These are phyloP conservation scores for Acanthosepion lycidas DNA, from an alignment of 2,888 invertebrate genomes.

Conservation along the genomic window DNA sequence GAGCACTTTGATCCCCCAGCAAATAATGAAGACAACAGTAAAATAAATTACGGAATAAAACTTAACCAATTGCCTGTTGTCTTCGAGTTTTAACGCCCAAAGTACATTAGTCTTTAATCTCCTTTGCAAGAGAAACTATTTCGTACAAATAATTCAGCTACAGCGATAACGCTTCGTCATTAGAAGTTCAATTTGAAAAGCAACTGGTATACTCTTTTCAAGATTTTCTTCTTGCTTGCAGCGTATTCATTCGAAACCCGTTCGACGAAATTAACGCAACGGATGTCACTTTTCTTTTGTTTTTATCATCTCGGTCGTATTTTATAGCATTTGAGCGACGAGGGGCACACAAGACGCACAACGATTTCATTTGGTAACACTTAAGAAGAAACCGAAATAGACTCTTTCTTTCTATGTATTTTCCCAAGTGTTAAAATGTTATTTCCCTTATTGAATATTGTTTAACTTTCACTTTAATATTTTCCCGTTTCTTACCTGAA, in stretches of 20 bases:
- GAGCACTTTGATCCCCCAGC: background rate
- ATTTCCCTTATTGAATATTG: no score
- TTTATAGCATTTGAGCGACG: background rate
- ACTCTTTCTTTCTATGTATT: background rate
- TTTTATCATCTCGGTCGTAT: background rate
- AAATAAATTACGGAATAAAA: background rate
- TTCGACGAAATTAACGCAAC: background rate
- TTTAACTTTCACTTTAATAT: no score
- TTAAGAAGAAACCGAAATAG: background rate
- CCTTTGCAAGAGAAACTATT: background rate
- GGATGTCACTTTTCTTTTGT: background rate
- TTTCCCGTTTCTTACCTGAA: no score
- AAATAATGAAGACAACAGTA: background rate
- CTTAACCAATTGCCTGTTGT: background rate
- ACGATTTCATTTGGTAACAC: background rate
- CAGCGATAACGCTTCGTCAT: background rate
- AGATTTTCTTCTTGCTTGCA: background rate
- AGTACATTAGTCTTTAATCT: background rate
- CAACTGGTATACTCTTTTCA: background rate
- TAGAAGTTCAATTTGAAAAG: background rate
- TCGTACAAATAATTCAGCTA: background rate
- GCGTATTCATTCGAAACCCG: background rate
- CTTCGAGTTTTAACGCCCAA: background rate
- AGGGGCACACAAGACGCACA: background rate
- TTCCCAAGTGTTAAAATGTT: background rate